Evolutionary conservation across 2,888 invertebrate genomes (phyloP).

Genomic region (Andrena bucephala): DNA sequence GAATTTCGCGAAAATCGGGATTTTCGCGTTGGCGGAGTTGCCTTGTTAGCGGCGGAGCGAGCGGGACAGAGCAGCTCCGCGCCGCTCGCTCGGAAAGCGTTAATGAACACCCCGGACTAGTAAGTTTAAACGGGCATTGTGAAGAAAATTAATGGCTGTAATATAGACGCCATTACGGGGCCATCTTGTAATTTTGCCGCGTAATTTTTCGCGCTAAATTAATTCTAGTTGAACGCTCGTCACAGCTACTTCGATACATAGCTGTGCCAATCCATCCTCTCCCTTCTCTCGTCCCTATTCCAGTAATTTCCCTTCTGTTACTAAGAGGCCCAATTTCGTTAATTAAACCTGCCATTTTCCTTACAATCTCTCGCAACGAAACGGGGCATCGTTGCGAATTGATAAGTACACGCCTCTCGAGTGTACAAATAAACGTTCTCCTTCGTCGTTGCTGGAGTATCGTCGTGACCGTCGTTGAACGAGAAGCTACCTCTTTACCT

Average conservation of each 20-base stretch:
- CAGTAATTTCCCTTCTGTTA: background rate
- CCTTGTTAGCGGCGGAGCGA: conserved; percentile 37
- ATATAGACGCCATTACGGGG: conserved; percentile 34
- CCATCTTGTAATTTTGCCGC: conserved; percentile 20
- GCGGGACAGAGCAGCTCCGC: conserved; percentile 2
- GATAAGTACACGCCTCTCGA: conserved; percentile 7
- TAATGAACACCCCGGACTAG: conserved; percentile 56
- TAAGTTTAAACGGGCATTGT: conserved; percentile 58
- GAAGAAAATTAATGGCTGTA: conserved; percentile 57
- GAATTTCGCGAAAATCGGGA: conserved; percentile 47
- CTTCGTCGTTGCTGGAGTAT: conserved; percentile 2
- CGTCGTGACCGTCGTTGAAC: background rate
- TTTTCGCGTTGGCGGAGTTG: conserved; percentile 47
- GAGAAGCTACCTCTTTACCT: conserved; percentile 9
- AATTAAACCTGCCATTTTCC: background rate
- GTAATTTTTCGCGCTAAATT: conserved; percentile 44
- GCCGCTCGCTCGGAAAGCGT: conserved; percentile 31
- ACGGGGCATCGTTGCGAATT: background rate
- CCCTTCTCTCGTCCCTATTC: background rate
- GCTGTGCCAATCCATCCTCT: background rate
- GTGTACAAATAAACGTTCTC: conserved; percentile 17
- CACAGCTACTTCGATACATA: background rate
- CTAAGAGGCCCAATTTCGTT: background rate
- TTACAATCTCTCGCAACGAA: background rate
- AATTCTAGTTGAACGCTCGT: background rate